A percentile compares a stretch with the other conserved stretches of the same genome.
These are phyloP conservation scores for Bergia sp. DNA, from an alignment of 92 coral and sea anemone genomes.

Conservation along the genomic window DNA sequence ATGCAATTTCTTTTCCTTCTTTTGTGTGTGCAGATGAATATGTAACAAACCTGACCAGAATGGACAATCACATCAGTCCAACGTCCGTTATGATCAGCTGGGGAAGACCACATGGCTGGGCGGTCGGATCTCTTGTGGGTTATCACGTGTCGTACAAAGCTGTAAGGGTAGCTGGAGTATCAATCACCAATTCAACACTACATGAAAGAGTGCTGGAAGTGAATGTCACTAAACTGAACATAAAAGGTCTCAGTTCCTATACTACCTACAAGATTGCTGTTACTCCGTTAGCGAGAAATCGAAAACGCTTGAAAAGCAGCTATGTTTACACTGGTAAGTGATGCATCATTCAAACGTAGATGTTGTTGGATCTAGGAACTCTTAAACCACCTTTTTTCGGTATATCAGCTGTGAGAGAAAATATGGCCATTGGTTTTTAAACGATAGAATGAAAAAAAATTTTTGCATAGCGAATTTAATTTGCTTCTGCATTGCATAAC, in stretches of 20 bases:
- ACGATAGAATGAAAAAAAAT: background rate
- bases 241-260: slow-evolving; percentile 11
- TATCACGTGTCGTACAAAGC: slow-evolving; percentile 10
- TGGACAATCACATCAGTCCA: background rate
- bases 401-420: background rate
- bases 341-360: no score
- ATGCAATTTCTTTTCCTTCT: background rate
- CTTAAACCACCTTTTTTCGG: no score
- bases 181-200: background rate
- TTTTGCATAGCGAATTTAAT: background rate
- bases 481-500: background rate
- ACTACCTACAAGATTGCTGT: slow-evolving; percentile 20
- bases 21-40: background rate
- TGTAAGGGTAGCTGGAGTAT: background rate
- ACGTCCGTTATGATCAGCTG: slow-evolving; percentile 10
- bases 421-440: background rate
- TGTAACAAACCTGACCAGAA: background rate
- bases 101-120: background rate
- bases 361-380: no score
- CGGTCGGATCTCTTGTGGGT: background rate
- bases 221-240: background rate
- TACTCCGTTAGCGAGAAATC: background rate
- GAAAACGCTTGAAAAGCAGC: slow-evolving; percentile 1
- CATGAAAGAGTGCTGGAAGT: background rate
- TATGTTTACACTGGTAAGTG: slow-evolving; percentile 20